phyloP scores from a whole-genome alignment of 2,113 vertebrate genomes.

The Bothrops jararaca region DNA sequence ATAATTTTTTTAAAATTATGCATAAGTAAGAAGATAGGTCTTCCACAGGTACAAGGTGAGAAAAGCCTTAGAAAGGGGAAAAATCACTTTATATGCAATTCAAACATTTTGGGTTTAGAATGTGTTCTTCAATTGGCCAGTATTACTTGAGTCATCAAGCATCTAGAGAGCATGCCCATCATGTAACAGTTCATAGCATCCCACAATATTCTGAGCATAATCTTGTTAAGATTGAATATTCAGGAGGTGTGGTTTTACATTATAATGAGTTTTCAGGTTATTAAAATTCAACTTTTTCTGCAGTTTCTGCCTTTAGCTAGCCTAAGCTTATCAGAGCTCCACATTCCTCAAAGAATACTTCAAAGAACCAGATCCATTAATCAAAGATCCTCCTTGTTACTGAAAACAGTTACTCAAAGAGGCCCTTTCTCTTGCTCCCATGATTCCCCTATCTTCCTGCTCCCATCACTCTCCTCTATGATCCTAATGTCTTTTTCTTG shows the following conservation, averaged over 20 bases:
- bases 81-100: neutral
- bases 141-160: neutral
- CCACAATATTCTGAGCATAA: neutral
- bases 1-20: neutral
- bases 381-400: neutral
- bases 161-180: neutral
- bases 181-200: neutral
- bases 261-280: neutral
- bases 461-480: neutral
- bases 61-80: neutral
- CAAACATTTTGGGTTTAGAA: neutral
- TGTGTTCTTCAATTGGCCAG: neutral
- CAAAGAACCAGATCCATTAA: neutral
- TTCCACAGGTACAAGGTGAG: neutral
- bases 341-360: neutral
- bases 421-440: neutral
- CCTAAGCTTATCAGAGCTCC: neutral
- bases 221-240: neutral
- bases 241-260: neutral
- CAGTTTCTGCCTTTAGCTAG: neutral
- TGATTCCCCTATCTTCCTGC: too few relatives aligned
- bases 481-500: neutral
- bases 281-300: neutral
- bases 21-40: neutral
- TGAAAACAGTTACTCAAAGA: neutral